Conservation (phyloP, 2,888 invertebrate genomes). For the Autographa gamma region DNA sequence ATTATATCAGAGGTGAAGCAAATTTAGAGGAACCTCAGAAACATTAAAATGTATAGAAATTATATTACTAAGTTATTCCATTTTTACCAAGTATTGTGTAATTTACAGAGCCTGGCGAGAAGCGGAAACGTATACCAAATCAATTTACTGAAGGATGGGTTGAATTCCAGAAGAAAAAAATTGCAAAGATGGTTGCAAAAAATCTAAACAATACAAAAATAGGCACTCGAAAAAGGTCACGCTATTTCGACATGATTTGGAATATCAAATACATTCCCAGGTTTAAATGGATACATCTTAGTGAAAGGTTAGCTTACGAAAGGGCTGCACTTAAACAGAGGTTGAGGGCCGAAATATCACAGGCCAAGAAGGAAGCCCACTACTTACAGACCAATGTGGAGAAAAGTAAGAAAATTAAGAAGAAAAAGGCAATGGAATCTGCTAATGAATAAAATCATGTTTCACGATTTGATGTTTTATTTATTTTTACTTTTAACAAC, state of each 20-base stretch:
- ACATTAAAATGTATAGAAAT: too few species aligned
- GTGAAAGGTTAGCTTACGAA: constrained; percentile 97
- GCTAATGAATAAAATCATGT: constrained; percentile 43
- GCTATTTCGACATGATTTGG: constrained; percentile 97
- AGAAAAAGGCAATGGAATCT: constrained; percentile 69
- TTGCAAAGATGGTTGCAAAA: constrained; percentile 95
- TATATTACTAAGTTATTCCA: too few species aligned
- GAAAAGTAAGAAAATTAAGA: constrained; percentile 92
- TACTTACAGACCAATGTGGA: constrained; percentile 95
- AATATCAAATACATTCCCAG: constrained; percentile 98
- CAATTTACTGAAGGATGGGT: constrained; percentile 98
- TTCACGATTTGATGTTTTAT: constrained; percentile 10
- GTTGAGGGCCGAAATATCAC: constrained; percentile 95
- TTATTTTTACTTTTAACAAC: constrained; percentile 11
- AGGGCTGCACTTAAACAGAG: constrained; percentile 96
- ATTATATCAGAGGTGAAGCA: too few species aligned
- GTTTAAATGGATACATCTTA: constrained; percentile 98
- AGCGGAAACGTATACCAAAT: constrained; percentile 88
- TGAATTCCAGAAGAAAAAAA: constrained; percentile 96
- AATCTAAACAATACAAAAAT: constrained; percentile 96
- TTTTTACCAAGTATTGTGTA: background rate
- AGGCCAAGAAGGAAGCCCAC: constrained; percentile 96
- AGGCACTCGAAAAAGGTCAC: constrained; percentile 94
- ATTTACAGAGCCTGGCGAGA: constrained; percentile 84
- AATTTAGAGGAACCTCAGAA: too few species aligned